Base-by-base conservation (phyloP, 2,797 vertebrate genomes). In the Acipenser ruthenus region DNA sequence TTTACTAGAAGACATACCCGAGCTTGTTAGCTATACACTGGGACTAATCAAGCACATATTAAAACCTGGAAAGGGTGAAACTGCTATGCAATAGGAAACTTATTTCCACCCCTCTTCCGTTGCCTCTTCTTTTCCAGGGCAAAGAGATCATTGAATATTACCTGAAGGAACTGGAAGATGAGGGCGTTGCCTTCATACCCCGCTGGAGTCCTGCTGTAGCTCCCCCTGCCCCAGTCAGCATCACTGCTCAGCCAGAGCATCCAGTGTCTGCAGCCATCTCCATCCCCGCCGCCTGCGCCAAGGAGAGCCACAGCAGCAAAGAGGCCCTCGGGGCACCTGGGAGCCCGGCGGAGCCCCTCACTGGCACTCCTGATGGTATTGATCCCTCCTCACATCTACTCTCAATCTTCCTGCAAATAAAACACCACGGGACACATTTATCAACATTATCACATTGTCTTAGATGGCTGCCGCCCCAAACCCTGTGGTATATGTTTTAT, bases 91-190 rank as follows among this genome's bases (percentile, higher is more conserved):
- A 37, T 37, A 4, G 37, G 37, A 37, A 5, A 4, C 37, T 37
- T 37, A 37, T 37, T 5, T 37, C 37, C 4, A 37, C 59, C 60
- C 51, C 60, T 62, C 50, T 52, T 7, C 50, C 4, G 12, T 8
- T 11, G 13, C 47, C 9, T 48, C 5, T 68, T 65, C 64, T 74
- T 76, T 76, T 66, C 4, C 73, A 97, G 95, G 94, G 95, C 52
- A 99, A 96, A 75, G 95, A 98, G 79, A 96, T 98, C 65, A 95
- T 96, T 1, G 94, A 98, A 60, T 92, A 93, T 82, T 94, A 94
- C 81, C 86, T 98, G 74, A 91, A 78, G 68, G 90, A 96, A 72
- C 73, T 98, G 74, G 91, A 94, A 58, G 86, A 91, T 10, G 93
- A 96, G 82, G 95, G 94, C 56, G 79, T 96, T 63, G 91, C 86